Percentiles rank a stretch among this genome's conserved stretches.
These are phyloP conservation scores for Xiphophorus couchianus DNA, from an alignment of 2,113 vertebrate genomes.

Conservation along the genomic window DNA sequence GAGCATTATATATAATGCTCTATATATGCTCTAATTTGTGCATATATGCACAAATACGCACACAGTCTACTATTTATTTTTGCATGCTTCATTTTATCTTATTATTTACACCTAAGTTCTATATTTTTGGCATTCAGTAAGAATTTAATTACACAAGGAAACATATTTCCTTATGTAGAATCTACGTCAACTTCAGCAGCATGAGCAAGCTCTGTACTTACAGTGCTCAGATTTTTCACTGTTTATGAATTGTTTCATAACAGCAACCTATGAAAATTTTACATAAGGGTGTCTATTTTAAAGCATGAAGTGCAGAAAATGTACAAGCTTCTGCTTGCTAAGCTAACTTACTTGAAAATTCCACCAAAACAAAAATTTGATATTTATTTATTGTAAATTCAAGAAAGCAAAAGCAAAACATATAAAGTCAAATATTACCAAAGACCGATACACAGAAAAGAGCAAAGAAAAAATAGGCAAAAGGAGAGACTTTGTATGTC, in stretches of 20 bases:
- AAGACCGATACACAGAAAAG: neutral
- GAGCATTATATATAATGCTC: no score
- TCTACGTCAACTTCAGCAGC: neutral
- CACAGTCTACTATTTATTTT: no score
- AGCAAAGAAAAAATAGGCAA: neutral
- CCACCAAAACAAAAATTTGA: neutral
- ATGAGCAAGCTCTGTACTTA: neutral
- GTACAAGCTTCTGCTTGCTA: neutral
- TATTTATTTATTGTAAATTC: neutral
- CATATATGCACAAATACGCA: no score
- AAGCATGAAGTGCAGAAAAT: neutral
- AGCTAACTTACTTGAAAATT: neutral
- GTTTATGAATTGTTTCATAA: neutral
- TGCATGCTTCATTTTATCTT: no score
- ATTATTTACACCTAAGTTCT: no score
- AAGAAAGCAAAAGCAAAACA: neutral
- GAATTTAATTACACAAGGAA: no score
- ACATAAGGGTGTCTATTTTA: neutral
- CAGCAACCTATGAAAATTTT: no score
- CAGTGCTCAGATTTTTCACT: neutral
- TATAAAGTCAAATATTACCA: no score
- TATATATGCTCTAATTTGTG: no score
- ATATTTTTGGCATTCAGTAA: no score
- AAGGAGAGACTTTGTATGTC: neutral
- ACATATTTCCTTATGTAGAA: no score